Base-by-base conservation (phyloP, 2,113 vertebrate species). In the Carollia perspicillata region DNA sequence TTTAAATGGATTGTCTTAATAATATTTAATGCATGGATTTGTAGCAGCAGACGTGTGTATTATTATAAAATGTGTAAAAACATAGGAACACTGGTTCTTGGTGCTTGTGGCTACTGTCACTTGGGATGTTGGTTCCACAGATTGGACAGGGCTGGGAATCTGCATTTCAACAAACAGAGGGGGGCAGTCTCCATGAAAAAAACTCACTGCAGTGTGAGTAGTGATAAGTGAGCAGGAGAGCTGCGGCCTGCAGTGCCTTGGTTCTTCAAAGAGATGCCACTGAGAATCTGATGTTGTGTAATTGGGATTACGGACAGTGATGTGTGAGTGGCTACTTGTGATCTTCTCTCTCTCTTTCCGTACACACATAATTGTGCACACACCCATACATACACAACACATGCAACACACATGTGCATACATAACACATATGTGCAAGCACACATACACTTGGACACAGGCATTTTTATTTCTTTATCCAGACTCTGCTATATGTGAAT, bases 261-360 rank as follows among this genome's bases (percentile, higher is more conserved):
- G 20, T 47, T 88, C 84, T 51, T 93, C 66, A 30, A n/a, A 65
- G 53, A 5, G 3, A 42, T 7, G 53, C 13, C 49, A 3, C 1
- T 0, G 2, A 72, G 72, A 42, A 35, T 60, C 16, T 71, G 75
- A 42, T 11, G 35, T 33, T 3, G 1, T 14, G 7, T 40, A 22
- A 23, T 13, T 35, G 78, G 51, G 49, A 23, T 66, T 89, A 30
- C 3, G 26, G 51, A 28, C 28, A 35, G 42, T 1, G 8, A 30
- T 6, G 9, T 63, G 63, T 84, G 78, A 77, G 30, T 8, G 22
- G 22, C 42, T 16, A 23, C 69, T 60, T 28, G 7, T 42, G 3
- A 23, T 33, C 63, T 37, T 47, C 37, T 49, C 78, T 42, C 28
- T 49, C 7, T 66, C 47, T 58, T 1, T 60, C n/a, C 5, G 9